A percentile compares a stretch with the other conserved stretches of the same genome.
Conservation (phyloP, 2,113 vertebrate genomes). For the Thamnaconus septentrionalis region DNA sequence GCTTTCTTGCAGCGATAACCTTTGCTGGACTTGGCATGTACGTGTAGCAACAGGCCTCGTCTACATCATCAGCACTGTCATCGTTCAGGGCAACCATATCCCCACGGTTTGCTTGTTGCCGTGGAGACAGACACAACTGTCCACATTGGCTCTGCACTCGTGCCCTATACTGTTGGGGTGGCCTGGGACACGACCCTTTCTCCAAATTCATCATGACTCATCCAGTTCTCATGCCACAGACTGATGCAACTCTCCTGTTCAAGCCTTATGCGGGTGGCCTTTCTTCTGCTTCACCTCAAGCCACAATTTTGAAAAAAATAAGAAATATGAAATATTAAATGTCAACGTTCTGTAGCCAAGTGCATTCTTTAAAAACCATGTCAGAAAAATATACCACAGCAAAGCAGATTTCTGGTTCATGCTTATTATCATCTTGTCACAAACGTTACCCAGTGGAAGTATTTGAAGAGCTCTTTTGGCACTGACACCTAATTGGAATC, state of each 20-base stretch:
- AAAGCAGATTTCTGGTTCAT: conserved; percentile 9
- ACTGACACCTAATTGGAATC: conserved; percentile 3
- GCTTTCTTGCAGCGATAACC: conserved; percentile 18
- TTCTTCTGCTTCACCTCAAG: conserved; percentile 14
- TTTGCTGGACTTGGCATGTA: conserved; percentile 15
- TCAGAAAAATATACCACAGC: conserved; percentile 1
- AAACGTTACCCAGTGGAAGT: conserved; percentile 4
- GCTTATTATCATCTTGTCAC: conserved; percentile 4
- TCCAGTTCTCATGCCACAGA: conserved; percentile 43
- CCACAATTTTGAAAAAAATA: background rate
- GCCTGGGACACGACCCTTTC: conserved; percentile 26
- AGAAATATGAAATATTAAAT: too few relatives aligned
- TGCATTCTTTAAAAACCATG: too few relatives aligned
- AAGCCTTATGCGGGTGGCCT: conserved; percentile 12
- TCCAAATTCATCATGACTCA: conserved; percentile 45
- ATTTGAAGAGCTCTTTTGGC: conserved; percentile 21
- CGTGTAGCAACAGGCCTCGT: conserved; percentile 7
- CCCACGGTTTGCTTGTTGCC: conserved; percentile 43
- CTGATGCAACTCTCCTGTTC: conserved; percentile 37
- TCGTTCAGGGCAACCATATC: conserved; percentile 36
- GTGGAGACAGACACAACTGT: conserved; percentile 64
- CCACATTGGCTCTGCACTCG: conserved; percentile 28
- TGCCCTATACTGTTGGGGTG: conserved; percentile 24
- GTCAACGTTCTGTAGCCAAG: too few relatives aligned
- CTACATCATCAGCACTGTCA: conserved; percentile 16